These are phyloP conservation scores for Hesperia comma DNA, from an alignment of 2,888 invertebrate species.

Conservation along the genomic window DNA sequence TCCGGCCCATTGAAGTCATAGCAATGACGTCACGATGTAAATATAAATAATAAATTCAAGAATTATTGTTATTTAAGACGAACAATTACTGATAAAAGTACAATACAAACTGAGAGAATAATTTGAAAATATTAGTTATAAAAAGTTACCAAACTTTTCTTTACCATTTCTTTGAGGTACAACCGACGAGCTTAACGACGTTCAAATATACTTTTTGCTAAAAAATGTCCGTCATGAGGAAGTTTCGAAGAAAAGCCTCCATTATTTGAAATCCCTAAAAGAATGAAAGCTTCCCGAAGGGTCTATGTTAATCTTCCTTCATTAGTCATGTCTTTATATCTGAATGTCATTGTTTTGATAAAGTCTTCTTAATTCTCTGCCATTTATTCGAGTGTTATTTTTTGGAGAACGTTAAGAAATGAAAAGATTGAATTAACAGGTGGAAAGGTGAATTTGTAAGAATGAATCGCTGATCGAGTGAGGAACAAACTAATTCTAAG, in stretches of 20 bases:
- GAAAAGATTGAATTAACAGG: slow-evolving; percentile 5
- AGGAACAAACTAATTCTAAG: neutral
- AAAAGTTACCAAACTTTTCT: slow-evolving; percentile 20
- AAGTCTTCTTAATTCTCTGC: slow-evolving; percentile 38
- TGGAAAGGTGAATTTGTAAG: neutral
- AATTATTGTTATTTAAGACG: neutral
- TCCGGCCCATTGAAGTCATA: too few relatives aligned
- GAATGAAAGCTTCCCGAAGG: slow-evolving; percentile 57
- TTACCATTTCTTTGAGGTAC: slow-evolving; percentile 2
- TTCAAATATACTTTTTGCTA: slow-evolving; percentile 33
- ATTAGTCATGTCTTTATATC: slow-evolving; percentile 61
- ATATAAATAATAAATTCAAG: neutral
- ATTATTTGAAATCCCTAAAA: slow-evolving; percentile 56
- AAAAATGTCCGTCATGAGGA: slow-evolving; percentile 32
- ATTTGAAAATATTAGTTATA: slow-evolving; percentile 7
- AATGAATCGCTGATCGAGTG: neutral
- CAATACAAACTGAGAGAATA: neutral
- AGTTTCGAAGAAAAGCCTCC: slow-evolving; percentile 50
- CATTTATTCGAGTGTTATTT: slow-evolving; percentile 35
- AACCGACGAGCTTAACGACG: slow-evolving; percentile 20
- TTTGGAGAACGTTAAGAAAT: slow-evolving; percentile 7
- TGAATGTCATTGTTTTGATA: slow-evolving; percentile 49
- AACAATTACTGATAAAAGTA: neutral
- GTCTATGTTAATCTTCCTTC: slow-evolving; percentile 60
- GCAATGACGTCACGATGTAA: too few relatives aligned